Conservation (phyloP, 1,140 invertebrate genomes). For the Drosophila orosa region DNA sequence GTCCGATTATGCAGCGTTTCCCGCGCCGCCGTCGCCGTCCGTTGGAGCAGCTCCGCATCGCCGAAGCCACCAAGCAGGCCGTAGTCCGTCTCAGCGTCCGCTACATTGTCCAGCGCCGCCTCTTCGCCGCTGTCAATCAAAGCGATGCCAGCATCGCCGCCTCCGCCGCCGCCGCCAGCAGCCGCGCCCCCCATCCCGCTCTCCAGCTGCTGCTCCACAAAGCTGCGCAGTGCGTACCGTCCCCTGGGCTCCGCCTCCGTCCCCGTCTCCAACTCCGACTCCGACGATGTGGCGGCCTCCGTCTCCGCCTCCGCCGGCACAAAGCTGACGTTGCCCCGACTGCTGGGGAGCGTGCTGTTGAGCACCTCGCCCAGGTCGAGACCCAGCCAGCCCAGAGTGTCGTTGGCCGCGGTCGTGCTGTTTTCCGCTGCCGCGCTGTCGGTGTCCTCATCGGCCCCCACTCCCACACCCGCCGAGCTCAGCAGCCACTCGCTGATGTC, state of each 20-base stretch:
- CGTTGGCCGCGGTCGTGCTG: slow-evolving; percentile 35
- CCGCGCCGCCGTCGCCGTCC: slow-evolving; percentile 43
- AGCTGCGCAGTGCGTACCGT: slow-evolving; percentile 60
- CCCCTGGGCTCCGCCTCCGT: slow-evolving; percentile 4
- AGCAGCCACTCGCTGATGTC: slow-evolving; percentile 75
- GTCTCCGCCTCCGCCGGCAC: slow-evolving; percentile 1
- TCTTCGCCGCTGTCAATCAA: slow-evolving; percentile 81
- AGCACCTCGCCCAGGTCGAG: slow-evolving; percentile 53
- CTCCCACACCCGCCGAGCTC: slow-evolving; percentile 35
- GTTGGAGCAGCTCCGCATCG: slow-evolving; percentile 59
- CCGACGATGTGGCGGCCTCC: neutral
- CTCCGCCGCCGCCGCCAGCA: slow-evolving; percentile 1
- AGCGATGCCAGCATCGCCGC: slow-evolving; percentile 59
- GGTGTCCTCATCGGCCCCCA: neutral
- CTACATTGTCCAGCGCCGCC: slow-evolving; percentile 66
- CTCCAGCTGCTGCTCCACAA: slow-evolving; percentile 67
- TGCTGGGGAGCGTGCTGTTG: slow-evolving; percentile 46
- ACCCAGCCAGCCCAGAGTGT: slow-evolving; percentile 63
- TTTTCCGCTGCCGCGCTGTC: slow-evolving; percentile 20
- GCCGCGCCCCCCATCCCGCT: slow-evolving; percentile 8
- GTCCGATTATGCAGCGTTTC: slow-evolving; percentile 46
- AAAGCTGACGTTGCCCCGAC: slow-evolving; percentile 12
- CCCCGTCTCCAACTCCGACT: neutral
- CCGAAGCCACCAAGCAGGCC: slow-evolving; percentile 63
- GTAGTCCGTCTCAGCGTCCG: slow-evolving; percentile 71